Evolutionary conservation across 2,888 invertebrate species (phyloP).

Genomic region (Tipula unca): DNA sequence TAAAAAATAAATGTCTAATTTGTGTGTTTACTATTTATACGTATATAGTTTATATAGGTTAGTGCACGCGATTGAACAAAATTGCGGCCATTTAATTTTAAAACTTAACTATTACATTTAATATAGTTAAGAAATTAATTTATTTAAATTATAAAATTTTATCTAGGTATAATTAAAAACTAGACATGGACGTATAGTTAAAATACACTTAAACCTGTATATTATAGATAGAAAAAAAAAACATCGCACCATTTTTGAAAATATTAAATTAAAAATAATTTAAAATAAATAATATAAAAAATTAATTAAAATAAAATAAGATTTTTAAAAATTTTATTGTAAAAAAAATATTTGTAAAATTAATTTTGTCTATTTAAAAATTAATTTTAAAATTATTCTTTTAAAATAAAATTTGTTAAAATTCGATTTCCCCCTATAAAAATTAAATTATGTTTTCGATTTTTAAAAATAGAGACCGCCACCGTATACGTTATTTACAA

Average conservation of each 20-base stretch:
- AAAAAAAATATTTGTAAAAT: background rate
- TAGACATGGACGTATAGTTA: background rate
- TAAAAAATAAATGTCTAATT: background rate
- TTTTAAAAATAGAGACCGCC: background rate
- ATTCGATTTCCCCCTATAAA: background rate
- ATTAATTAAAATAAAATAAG: background rate
- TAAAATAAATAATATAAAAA: background rate
- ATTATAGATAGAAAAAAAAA: background rate
- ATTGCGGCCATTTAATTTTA: background rate
- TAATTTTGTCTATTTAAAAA: background rate
- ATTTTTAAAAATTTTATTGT: background rate
- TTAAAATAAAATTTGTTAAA: background rate
- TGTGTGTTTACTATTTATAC: background rate
- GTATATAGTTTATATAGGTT: background rate
- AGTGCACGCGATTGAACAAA: background rate
- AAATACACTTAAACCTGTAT: background rate
- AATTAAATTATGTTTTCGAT: background rate
- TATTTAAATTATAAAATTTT: background rate
- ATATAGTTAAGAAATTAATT: background rate
- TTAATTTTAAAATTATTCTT: background rate
- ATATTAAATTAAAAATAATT: background rate
- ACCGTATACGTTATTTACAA: background rate
- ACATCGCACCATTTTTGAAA: background rate
- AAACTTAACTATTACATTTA: background rate
- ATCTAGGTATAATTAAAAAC: background rate